These are phyloP conservation scores for Euspilapteryx auroguttella DNA, from an alignment of 2,888 invertebrate genomes.

Conservation along the genomic window DNA sequence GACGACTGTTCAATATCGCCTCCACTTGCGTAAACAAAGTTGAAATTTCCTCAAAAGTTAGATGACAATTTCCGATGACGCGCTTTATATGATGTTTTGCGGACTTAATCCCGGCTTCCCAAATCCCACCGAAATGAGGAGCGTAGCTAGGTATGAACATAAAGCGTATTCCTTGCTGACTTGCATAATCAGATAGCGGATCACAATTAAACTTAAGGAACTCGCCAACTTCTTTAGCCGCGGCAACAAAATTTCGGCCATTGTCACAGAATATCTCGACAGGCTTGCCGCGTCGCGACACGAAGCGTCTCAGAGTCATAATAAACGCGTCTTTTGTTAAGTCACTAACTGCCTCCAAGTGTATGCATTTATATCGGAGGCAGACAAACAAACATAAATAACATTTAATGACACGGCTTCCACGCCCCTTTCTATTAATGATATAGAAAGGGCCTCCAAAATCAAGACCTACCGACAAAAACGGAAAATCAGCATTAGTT, in stretches of 20 bases:
- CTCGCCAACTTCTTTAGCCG: conserved; percentile 3
- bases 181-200: too few species aligned
- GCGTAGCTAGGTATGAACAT: too few species aligned
- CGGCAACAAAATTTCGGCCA: conserved; percentile 6
- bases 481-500: conserved; percentile 1
- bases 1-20: too few species aligned
- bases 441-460: conserved; percentile 5
- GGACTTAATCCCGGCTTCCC: too few species aligned
- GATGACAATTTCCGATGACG: too few species aligned
- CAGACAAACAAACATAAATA: conserved; percentile 7
- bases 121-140: too few species aligned
- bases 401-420: conserved; percentile 1
- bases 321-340: conserved; percentile 6
- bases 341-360: conserved; percentile 6
- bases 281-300: conserved; percentile 5
- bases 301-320: conserved; percentile 4
- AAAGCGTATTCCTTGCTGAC: too few species aligned
- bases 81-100: too few species aligned
- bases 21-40: too few species aligned
- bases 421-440: conserved; percentile 4
- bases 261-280: conserved; percentile 5
- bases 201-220: too few species aligned
- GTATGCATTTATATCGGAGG: conserved; percentile 6
- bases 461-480: conserved; percentile 3
- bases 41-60: too few species aligned